Evolutionary conservation across 1,140 invertebrate species (phyloP).

Genomic region (Adoxophyes honmai): DNA sequence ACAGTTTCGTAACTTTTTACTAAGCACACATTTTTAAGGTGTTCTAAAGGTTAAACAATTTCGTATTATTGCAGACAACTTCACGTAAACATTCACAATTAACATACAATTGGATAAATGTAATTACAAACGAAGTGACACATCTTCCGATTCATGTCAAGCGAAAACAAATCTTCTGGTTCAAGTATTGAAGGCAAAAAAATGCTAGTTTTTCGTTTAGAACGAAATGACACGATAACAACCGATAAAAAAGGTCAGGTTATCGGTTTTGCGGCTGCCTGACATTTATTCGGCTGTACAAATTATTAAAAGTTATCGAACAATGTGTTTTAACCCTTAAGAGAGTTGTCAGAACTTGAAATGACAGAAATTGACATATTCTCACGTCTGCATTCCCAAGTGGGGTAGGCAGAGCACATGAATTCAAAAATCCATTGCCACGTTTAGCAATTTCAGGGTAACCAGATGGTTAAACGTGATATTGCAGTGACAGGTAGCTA

Average conservation of each 20-base stretch:
- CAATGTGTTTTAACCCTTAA: too few species aligned
- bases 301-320: too few species aligned
- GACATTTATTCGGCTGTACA: neutral
- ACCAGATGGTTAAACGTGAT: too few species aligned
- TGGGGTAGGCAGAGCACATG: too few species aligned
- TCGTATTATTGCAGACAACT: neutral
- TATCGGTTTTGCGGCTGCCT: neutral
- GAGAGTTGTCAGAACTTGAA: too few species aligned
- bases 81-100: conserved; percentile 7
- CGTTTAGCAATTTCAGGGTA: too few species aligned
- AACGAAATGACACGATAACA: neutral
- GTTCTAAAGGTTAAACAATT: neutral
- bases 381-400: too few species aligned
- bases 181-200: neutral
- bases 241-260: neutral
- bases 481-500: too few species aligned
- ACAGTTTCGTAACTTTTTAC: too few species aligned
- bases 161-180: neutral
- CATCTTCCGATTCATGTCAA: neutral
- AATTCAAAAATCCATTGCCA: too few species aligned
- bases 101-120: conserved; percentile 7
- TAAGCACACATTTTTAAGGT: too few species aligned
- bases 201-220: neutral
- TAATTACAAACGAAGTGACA: neutral
- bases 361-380: too few species aligned